phyloP scores from a whole-genome alignment of 2,888 invertebrate genomes.

The Volucella bombylans region DNA sequence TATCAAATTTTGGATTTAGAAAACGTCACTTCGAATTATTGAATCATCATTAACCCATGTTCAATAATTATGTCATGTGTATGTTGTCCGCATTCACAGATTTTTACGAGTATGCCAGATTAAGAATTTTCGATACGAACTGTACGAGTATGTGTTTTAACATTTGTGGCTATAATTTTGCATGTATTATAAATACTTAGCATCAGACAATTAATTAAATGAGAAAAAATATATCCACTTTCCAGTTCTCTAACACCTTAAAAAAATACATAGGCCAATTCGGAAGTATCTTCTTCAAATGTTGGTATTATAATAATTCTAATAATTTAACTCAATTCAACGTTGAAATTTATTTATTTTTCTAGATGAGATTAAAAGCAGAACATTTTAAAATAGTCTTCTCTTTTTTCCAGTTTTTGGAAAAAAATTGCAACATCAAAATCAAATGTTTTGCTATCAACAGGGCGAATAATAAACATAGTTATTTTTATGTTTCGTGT shows the following conservation, averaged over 20 bases:
- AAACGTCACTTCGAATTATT: slow-evolving; percentile 3
- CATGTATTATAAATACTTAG: neutral
- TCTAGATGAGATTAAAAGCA: slow-evolving; percentile 15
- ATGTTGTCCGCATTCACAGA: neutral
- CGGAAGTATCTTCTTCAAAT: neutral
- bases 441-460: slow-evolving; percentile 58
- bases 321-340: neutral
- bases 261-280: no score
- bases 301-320: neutral
- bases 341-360: neutral
- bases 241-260: no score
- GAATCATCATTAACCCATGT: slow-evolving; percentile 8
- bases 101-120: neutral
- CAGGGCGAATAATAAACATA: slow-evolving; percentile 66
- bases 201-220: neutral
- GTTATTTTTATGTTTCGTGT: slow-evolving; percentile 63
- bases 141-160: neutral
- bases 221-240: no score
- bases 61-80: slow-evolving; percentile 5
- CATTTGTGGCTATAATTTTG: neutral
- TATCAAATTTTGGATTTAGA: slow-evolving; percentile 23
- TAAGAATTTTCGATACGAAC: neutral
- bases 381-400: slow-evolving; percentile 30
- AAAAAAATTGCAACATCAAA: slow-evolving; percentile 54
- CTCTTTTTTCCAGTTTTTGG: slow-evolving; percentile 21